A percentile compares a stretch with the other conserved stretches of the same genome.
These are phyloP conservation scores for Dromococcyx pavoninus DNA, from an alignment of 2,797 vertebrate species.

Conservation along the genomic window DNA sequence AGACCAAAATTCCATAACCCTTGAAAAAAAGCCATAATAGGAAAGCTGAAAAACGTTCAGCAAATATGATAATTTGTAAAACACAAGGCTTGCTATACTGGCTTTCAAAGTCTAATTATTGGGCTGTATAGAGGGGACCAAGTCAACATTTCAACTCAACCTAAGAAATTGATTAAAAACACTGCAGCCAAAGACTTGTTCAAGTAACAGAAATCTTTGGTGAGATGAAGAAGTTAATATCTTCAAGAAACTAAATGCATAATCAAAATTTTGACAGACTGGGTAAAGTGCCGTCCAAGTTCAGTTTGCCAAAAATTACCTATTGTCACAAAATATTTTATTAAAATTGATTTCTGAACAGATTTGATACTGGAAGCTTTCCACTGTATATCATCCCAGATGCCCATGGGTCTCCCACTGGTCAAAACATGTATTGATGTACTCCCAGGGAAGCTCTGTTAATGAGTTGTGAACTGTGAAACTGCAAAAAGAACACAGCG, in stretches of 20 bases:
- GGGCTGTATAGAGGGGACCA: not conserved
- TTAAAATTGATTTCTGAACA: not conserved
- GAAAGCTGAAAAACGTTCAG: not conserved
- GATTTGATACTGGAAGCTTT: not conserved
- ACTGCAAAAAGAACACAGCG: not conserved
- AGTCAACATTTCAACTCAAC: not conserved
- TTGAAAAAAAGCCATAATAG: not conserved
- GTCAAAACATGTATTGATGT: not conserved
- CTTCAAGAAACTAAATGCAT: not conserved
- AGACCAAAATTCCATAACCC: not conserved
- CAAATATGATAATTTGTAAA: not conserved
- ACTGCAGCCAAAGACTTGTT: not conserved
- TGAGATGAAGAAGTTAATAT: not conserved
- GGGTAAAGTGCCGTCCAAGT: not conserved
- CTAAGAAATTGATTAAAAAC: not conserved
- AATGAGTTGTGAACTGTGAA: not conserved
- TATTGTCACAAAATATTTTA: not conserved
- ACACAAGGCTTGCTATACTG: not conserved
- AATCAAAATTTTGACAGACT: not conserved
- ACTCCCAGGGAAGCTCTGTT: not conserved
- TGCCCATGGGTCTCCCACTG: not conserved
- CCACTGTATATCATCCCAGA: not conserved
- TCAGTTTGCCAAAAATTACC: not conserved
- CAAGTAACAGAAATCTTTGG: not conserved
- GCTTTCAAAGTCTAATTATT: not conserved